These are phyloP conservation scores for Lamproptera curius DNA, from an alignment of 2,888 invertebrate genomes.

Conservation along the genomic window DNA sequence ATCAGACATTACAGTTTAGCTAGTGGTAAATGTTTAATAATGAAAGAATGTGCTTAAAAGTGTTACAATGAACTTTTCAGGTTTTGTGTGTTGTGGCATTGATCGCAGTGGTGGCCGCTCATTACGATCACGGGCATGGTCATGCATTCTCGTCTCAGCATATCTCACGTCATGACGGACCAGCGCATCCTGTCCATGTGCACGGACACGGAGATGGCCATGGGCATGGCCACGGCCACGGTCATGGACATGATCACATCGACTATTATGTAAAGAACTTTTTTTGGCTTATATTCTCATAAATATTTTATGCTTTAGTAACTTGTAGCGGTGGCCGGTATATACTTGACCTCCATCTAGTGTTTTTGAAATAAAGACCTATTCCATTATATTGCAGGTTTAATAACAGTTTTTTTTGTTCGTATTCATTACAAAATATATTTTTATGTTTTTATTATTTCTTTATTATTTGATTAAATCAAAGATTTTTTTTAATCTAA, in stretches of 20 bases:
- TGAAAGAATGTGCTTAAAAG: not conserved
- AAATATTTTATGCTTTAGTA: too few relatives aligned
- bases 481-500: too few relatives aligned
- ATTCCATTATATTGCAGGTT: too few relatives aligned
- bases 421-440: too few relatives aligned
- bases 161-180: conserved; percentile 53
- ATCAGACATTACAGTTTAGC: not conserved
- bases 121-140: conserved; percentile 38
- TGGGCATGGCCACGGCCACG: conserved; percentile 32
- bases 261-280: conserved; percentile 38
- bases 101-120: conserved; percentile 34
- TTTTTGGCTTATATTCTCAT: too few relatives aligned
- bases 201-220: conserved; percentile 42
- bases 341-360: too few relatives aligned
- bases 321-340: too few relatives aligned
- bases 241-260: conserved; percentile 33
- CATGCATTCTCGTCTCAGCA: conserved; percentile 53
- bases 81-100: conserved; percentile 39
- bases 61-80: conserved; percentile 20
- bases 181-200: conserved; percentile 43
- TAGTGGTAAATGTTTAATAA: not conserved
- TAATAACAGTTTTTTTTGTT: too few relatives aligned
- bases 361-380: too few relatives aligned
- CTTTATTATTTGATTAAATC: too few relatives aligned
- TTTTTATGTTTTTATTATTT: too few relatives aligned